Percentiles rank a stretch among this genome's conserved stretches.
Conservation (phyloP, 2,113 vertebrate species). For the Epinephelus moara region DNA sequence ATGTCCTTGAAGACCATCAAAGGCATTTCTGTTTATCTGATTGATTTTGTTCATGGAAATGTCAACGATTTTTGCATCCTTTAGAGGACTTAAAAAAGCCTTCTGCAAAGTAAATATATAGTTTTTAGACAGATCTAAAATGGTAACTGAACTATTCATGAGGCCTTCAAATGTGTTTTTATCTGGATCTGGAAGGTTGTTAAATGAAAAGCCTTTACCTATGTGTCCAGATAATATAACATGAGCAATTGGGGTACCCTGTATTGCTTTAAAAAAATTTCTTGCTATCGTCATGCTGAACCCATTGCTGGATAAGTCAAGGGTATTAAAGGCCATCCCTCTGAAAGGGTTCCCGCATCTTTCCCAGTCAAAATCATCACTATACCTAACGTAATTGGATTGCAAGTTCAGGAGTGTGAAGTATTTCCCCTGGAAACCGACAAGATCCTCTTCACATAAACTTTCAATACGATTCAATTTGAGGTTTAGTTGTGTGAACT, state of each 20-base stretch:
- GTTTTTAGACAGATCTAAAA: slow-evolving; percentile 83
- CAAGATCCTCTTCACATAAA: slow-evolving; percentile 87
- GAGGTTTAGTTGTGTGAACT: slow-evolving; percentile 82
- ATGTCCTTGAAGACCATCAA: slow-evolving; percentile 82
- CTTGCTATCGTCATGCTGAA: slow-evolving; percentile 54
- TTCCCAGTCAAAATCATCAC: slow-evolving; percentile 75
- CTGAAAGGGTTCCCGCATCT: slow-evolving; percentile 89
- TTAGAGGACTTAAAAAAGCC: slow-evolving; percentile 81
- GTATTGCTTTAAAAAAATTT: slow-evolving; percentile 82
- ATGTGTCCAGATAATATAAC: slow-evolving; percentile 74
- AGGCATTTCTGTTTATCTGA: slow-evolving; percentile 82
- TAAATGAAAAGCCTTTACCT: slow-evolving; percentile 85
- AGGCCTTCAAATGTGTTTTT: slow-evolving; percentile 87
- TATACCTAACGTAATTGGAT: slow-evolving; percentile 47
- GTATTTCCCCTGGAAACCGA: slow-evolving; percentile 86
- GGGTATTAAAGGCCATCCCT: slow-evolving; percentile 76
- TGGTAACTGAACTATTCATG: slow-evolving; percentile 71
- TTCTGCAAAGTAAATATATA: slow-evolving; percentile 84
- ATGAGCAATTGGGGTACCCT: slow-evolving; percentile 80
- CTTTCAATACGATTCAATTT: slow-evolving; percentile 79
- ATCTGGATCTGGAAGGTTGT: slow-evolving; percentile 87
- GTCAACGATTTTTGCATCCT: slow-evolving; percentile 75
- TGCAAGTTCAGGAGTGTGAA: slow-evolving; percentile 81
- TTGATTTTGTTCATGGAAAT: slow-evolving; percentile 89
- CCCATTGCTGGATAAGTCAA: slow-evolving; percentile 82